Percentiles rank a stretch among this genome's conserved stretches.
These are phyloP conservation scores for Chitala chitala DNA, from an alignment of 2,113 vertebrate species.

Conservation along the genomic window DNA sequence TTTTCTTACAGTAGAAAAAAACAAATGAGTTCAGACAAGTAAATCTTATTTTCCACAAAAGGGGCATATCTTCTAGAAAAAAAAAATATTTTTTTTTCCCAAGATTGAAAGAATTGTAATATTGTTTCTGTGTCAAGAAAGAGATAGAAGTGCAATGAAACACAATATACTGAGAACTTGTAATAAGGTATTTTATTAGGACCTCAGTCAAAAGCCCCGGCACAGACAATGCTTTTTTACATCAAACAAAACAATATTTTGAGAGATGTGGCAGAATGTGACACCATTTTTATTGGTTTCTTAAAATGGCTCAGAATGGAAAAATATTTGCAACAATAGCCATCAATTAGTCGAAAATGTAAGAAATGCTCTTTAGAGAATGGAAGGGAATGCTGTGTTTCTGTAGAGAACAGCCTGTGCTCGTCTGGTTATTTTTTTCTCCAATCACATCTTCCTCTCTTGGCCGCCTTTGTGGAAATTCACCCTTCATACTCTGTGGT, in stretches of 20 bases:
- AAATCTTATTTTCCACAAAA: slow-evolving; percentile 1
- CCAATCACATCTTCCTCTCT: no score
- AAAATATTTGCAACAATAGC: not conserved
- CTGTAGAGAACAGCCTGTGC: not conserved
- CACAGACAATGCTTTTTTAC: not conserved
- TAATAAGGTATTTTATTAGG: not conserved
- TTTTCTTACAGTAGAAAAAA: slow-evolving; percentile 11
- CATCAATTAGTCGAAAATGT: not conserved
- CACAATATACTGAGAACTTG: not conserved
- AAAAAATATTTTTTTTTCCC: not conserved
- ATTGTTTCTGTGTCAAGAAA: not conserved
- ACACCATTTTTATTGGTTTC: not conserved
- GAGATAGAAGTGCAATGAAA: not conserved
- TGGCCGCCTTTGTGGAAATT: no score
- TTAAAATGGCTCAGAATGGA: not conserved
- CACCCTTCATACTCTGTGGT: no score
- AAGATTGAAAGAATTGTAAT: not conserved
- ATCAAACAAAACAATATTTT: not conserved
- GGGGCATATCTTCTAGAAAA: not conserved
- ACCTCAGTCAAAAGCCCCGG: not conserved
- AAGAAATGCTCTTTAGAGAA: not conserved
- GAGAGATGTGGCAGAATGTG: not conserved
- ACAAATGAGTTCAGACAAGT: not conserved
- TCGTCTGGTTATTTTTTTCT: no score
- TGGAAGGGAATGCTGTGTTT: not conserved